These are phyloP conservation scores for Lepidochrysops patricia DNA, from an alignment of 2,888 invertebrate genomes.

Conservation along the genomic window DNA sequence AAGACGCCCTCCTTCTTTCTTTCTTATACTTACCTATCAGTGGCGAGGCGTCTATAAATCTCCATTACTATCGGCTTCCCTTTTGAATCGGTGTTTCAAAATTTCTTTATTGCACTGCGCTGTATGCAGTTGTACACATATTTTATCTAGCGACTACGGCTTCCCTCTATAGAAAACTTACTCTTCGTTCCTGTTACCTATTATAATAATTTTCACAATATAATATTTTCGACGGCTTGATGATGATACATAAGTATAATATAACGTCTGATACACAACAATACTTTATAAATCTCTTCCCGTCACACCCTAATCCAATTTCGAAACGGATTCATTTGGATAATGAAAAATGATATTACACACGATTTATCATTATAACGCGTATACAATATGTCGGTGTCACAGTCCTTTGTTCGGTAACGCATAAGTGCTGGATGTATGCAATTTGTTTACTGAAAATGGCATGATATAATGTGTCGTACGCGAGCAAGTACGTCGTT, in stretches of 20 bases:
- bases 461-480: neutral
- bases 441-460: constrained; percentile 13
- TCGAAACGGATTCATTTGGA: constrained; percentile 35
- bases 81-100: too few relatives aligned
- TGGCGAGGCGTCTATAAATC: too few relatives aligned
- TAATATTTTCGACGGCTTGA: too few relatives aligned
- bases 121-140: too few relatives aligned
- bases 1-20: too few relatives aligned
- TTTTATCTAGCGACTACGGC: too few relatives aligned
- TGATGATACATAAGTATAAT: neutral
- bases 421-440: constrained; percentile 12
- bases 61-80: too few relatives aligned
- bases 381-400: constrained; percentile 14
- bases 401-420: constrained; percentile 10
- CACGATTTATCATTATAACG: constrained; percentile 64
- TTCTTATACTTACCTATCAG: too few relatives aligned
- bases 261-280: neutral
- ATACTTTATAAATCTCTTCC: constrained; percentile 10
- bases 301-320: constrained; percentile 16
- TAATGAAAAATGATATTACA: constrained; percentile 60
- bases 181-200: too few relatives aligned
- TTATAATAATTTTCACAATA: too few relatives aligned
- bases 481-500: neutral
- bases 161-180: too few relatives aligned
- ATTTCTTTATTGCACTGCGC: too few relatives aligned